Evolutionary conservation across 1,140 invertebrate genomes (phyloP).

Genomic region (Heliothis subflexa): DNA sequence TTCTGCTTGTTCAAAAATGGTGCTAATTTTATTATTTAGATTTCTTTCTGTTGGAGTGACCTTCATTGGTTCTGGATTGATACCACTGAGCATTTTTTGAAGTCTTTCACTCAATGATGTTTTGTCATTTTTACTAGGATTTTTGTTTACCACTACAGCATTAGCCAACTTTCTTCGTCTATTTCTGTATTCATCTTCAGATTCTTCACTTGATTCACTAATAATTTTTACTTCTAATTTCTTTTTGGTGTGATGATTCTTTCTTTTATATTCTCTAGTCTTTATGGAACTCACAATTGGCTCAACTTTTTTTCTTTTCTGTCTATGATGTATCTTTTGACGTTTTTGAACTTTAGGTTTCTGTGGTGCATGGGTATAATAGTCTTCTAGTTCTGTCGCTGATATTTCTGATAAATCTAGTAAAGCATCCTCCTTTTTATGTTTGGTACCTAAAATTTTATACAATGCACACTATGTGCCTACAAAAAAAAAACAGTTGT

Average conservation of each 20-base stretch:
- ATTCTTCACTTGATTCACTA: slow-evolving; percentile 75
- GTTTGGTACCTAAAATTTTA: slow-evolving; percentile 71
- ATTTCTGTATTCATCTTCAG: slow-evolving; percentile 79
- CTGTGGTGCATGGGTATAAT: slow-evolving; percentile 54
- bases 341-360: slow-evolving; percentile 59
- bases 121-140: slow-evolving; percentile 64
- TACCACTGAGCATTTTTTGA: slow-evolving; percentile 70
- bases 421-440: slow-evolving; percentile 55
- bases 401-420: slow-evolving; percentile 69
- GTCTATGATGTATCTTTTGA: slow-evolving; percentile 62
- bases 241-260: slow-evolving; percentile 60
- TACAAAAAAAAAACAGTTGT: slow-evolving; percentile 14
- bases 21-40: slow-evolving; percentile 32
- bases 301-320: slow-evolving; percentile 60
- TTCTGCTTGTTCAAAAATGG: slow-evolving; percentile 8
- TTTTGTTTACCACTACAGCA: slow-evolving; percentile 72
- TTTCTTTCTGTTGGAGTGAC: slow-evolving; percentile 38
- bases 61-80: slow-evolving; percentile 49
- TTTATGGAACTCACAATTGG: slow-evolving; percentile 52
- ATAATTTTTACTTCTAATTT: slow-evolving; percentile 59
- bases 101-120: slow-evolving; percentile 76
- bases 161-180: slow-evolving; percentile 77
- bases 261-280: slow-evolving; percentile 64
- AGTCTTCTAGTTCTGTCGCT: slow-evolving; percentile 65
- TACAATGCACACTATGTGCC: slow-evolving; percentile 42